Conservation (phyloP, 2,797 vertebrate genomes). For the Helarctos malayanus region DNA sequence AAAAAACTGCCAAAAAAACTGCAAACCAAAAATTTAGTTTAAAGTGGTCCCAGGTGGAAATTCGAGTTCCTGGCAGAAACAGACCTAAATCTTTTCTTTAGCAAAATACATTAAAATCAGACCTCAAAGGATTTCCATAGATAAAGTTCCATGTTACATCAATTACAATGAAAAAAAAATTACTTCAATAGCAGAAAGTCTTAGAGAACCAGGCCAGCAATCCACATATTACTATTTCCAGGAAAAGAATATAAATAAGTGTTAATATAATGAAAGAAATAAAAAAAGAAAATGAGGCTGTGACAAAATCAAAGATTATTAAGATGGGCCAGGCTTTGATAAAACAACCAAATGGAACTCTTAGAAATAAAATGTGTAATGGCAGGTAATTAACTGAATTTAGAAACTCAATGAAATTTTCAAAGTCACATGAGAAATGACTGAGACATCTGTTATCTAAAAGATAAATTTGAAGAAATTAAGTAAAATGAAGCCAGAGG, state of each 20-base stretch:
- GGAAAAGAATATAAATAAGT: neutral
- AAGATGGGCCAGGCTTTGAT: neutral
- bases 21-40: neutral
- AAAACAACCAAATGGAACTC: neutral
- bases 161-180: slow-evolving; percentile 14
- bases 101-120: slow-evolving; percentile 31
- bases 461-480: neutral
- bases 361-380: neutral
- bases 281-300: neutral
- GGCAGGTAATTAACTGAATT: neutral
- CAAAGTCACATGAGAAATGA: neutral
- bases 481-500: neutral
- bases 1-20: neutral
- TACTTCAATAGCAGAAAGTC: neutral
- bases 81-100: slow-evolving; percentile 15
- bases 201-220: neutral
- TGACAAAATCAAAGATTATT: slow-evolving; percentile 17
- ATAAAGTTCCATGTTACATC: neutral
- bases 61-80: neutral
- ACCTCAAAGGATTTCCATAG: neutral
- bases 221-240: slow-evolving; percentile 12
- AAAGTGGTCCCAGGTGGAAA: slow-evolving; percentile 14
- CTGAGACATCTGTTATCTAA: neutral
- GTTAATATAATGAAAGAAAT: neutral
- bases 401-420: neutral